phyloP scores from a whole-genome alignment of 2,888 invertebrate species.

The Drosophila quinaria region DNA sequence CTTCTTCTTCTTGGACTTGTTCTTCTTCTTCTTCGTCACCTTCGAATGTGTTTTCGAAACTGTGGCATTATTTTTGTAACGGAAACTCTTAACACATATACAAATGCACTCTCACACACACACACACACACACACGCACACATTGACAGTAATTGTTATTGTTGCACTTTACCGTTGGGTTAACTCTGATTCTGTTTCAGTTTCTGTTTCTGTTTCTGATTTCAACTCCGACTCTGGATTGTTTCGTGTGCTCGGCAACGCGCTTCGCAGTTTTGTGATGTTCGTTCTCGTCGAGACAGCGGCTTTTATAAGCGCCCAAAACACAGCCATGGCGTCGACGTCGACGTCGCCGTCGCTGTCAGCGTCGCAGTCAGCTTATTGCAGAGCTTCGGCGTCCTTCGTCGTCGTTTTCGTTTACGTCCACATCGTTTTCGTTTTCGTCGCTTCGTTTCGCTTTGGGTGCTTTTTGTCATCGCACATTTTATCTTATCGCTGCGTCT shows the following conservation, averaged over 20 bases:
- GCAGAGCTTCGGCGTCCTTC: constrained; percentile 55
- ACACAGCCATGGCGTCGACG: constrained; percentile 20
- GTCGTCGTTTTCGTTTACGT: constrained; percentile 32
- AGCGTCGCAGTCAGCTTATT: constrained; percentile 41
- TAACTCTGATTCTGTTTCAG: constrained; percentile 39
- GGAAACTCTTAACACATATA: constrained; percentile 73
- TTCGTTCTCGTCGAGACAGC: constrained; percentile 54
- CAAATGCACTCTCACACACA: constrained; percentile 26
- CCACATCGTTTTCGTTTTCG: constrained; percentile 35
- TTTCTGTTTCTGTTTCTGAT: constrained; percentile 25
- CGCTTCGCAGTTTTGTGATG: constrained; percentile 77
- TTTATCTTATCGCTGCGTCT: constrained; percentile 72
- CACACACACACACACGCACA: constrained; percentile 28
- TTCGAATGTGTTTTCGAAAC: constrained; percentile 68
- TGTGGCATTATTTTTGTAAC: constrained; percentile 62
- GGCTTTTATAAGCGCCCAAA: constrained; percentile 65
- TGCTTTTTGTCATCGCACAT: constrained; percentile 74
- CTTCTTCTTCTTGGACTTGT: constrained; percentile 37
- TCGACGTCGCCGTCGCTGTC: constrained; percentile 21
- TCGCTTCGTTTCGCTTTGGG: constrained; percentile 63
- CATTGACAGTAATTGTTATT: constrained; percentile 38
- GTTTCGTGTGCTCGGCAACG: constrained; percentile 74
- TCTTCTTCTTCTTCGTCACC: constrained; percentile 49
- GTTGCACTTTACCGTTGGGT: constrained; percentile 71
- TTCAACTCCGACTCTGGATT: constrained; percentile 33